phyloP scores from a whole-genome alignment of 2,797 vertebrate species.

The Pseudotriccus pelzelni region DNA sequence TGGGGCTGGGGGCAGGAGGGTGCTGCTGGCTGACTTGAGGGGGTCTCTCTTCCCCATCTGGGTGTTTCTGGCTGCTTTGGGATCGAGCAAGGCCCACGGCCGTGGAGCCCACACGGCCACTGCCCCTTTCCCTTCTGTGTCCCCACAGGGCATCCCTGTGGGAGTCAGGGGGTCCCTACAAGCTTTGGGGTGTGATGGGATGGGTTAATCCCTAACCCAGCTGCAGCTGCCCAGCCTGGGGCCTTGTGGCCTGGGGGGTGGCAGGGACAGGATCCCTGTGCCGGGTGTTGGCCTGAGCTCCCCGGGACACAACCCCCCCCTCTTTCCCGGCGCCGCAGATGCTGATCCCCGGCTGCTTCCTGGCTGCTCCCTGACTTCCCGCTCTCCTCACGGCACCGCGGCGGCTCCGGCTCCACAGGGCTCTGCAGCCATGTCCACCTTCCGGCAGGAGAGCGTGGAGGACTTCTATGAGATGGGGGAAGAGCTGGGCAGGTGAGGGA shows the following conservation, averaged over 20 bases:
- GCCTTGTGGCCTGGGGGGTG: not conserved
- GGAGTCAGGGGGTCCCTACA: not conserved
- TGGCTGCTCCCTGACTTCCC: rapidly evolving
- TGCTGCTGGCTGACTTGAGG: rapidly evolving
- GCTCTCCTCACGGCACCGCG: not conserved
- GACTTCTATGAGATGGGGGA: constrained; percentile 94
- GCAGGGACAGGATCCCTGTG: rapidly evolving
- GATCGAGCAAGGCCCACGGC: not conserved
- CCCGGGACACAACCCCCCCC: not conserved
- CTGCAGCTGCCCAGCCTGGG: rapidly evolving
- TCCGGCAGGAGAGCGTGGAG: constrained; percentile 93
- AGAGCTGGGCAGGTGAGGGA: constrained; percentile 90
- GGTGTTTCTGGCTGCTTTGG: not conserved
- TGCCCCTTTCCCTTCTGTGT: not conserved
- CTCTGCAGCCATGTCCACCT: constrained; percentile 82
- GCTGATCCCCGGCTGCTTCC: not conserved
- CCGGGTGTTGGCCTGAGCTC: rapidly evolving
- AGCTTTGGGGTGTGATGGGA: not conserved
- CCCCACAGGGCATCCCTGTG: not conserved
- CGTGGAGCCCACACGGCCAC: not conserved
- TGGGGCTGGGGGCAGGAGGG: too few species aligned
- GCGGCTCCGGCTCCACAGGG: rapidly evolving
- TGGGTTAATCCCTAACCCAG: rapidly evolving
- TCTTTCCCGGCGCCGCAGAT: not conserved
- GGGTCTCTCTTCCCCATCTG: not conserved